phyloP scores from a whole-genome alignment of 2,113 vertebrate genomes.

The Lasiurus cinereus region DNA sequence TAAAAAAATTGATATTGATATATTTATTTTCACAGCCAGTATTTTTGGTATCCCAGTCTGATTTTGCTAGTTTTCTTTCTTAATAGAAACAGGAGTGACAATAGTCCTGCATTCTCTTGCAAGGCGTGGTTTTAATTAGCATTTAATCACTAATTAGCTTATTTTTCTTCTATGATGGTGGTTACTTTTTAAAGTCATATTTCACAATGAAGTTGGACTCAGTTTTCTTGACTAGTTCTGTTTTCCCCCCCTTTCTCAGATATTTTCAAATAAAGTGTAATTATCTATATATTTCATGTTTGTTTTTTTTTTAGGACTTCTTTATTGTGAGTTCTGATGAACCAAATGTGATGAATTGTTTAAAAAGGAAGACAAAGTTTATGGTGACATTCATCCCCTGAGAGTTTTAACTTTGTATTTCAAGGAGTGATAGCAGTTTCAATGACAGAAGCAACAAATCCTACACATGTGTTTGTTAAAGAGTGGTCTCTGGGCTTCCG shows the following conservation, averaged over 20 bases:
- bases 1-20: not conserved
- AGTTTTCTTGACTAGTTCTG: not conserved
- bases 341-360: constrained; percentile 14
- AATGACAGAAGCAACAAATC: not conserved
- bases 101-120: not conserved
- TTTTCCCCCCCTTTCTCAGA: not conserved
- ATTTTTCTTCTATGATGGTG: constrained; percentile 26
- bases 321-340: constrained; percentile 12
- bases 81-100: constrained; percentile 37
- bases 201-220: constrained; percentile 21
- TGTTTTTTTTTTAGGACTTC: not conserved
- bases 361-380: constrained; percentile 7
- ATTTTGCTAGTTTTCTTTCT: constrained; percentile 48
- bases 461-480: constrained; percentile 5
- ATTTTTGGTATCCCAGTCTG: not conserved
- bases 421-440: not conserved
- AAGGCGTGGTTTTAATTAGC: constrained; percentile 41
- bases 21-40: constrained; percentile 49
- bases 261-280: constrained; percentile 51
- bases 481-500: not conserved
- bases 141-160: constrained; percentile 7
- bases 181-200: not conserved
- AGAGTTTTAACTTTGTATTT: constrained; percentile 18
- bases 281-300: not conserved
- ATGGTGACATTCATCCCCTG: not conserved